Base-by-base conservation (phyloP, 1,140 invertebrate species). In the Drosophila subpulchrella region DNA sequence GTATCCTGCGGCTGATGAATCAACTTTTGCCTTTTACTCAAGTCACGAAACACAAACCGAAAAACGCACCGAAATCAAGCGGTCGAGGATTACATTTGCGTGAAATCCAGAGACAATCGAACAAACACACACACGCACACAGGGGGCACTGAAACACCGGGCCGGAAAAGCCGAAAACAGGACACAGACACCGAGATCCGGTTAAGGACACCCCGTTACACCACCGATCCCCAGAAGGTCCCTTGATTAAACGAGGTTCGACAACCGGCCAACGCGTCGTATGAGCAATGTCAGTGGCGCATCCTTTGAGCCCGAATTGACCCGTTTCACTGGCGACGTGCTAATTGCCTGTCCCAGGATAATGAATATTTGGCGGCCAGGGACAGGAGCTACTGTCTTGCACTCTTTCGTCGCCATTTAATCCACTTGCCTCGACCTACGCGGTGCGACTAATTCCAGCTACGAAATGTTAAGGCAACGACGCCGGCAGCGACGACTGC, bases 1-100 rank as follows among this genome's bases (percentile, higher is more conserved):
- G 63, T 89, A 74, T 89, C 84, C 84, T 89, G 84, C 77, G 84
- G 84, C 85, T 84, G 84, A 88, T 88, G 84, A 89, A 88, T 80
- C 84, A 89, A 88, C 83, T 89, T 88, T 83, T 88, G 84, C 72
- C 83, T 83, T 81, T 68, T 66, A 89, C 83, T 89, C 84, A 88
- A 88, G 84, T 88, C 84, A 88, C 84, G 84, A 89, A 88, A 84
- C 84, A 78, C 85, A 84, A 89, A 83, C 79, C 61, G 61, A 89
- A 65, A 48, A 41, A 62, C 38, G 57, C 39, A 75, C 54, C 54
- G 42, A 79, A 54, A 75, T 56, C 77, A 56, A 63, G 47, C 47
- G 46, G 66, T 66, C 63, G 71, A 88, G 83, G 83, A 82, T 86
- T 72, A 88, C 66, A 88, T 86, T 82, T 86, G 83, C 66, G 75